Base-by-base conservation (phyloP, 2,888 invertebrate genomes). In the Zootermopsis nevadensis region DNA sequence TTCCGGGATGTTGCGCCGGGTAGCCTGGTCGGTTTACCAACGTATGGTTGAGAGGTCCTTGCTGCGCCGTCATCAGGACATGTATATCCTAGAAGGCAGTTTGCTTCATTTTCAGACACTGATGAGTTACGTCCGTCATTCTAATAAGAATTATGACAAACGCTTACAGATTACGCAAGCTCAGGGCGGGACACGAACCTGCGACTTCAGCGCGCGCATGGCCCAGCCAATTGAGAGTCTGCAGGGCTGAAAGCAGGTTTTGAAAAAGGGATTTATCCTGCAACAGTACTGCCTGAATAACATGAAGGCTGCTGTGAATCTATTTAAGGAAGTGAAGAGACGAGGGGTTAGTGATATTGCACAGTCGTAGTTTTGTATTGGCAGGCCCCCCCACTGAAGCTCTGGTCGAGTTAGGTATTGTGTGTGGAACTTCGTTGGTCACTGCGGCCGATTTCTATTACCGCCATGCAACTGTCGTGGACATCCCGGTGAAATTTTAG, bases 391-490 rank as follows among this genome's bases (percentile, higher is more conserved):
- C 35, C 60, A 55, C 24, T 53, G 55, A 30, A 48, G 33, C n/a
- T 77, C 53, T 55, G 30, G 53, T 53, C 30, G 42, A 77, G 53
- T 33, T 53, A 31, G 77, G 27, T 77, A 55, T 77, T 48, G 48
- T 53, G 31, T 27, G 77, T 19, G 31, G 31, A 31, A 77, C 79
- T 66, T 79, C 79, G 66, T 79, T 79, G 79, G 79, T 60, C 79
- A 66, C 30, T 79, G 79, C 33, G 79, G 79, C 60, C 60, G 76
- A 81, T 83, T 83, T 83, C 83, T 77, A 83, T 83, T 83, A 83
- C 81, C 83, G 66, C 77, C 83, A 83, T 83, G 81, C 80, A 74
- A 76, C 76, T 83, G 83, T 77, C 74, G 77, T 67, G 60, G 83
- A 80, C 83, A 83, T 76, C 83, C 66, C 67, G 79, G 66, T 42